Base-by-base conservation (phyloP, 2,113 vertebrate species). In the Sceloporus undulatus region DNA sequence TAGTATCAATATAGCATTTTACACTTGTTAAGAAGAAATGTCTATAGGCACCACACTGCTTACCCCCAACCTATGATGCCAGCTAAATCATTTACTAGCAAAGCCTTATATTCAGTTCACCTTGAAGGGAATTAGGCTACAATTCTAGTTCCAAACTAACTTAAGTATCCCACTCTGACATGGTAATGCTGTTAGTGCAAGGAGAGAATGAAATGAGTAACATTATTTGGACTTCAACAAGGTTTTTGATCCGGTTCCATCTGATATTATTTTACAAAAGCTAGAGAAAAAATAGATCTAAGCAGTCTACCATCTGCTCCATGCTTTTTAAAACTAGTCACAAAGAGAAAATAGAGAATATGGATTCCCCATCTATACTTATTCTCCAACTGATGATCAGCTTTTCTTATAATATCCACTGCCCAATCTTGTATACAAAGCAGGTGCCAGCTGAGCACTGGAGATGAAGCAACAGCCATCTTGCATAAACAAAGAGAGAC, bases 281-380 rank as follows among this genome's bases (percentile, higher is more conserved):
- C 21, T 21, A 42, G 6, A 56, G 7, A 9, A 54, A 52, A 54
- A 84, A 65, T 65, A 66, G 27, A n/a, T 65, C 54, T 48, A 14
- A n/a, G 16, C 9, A 66, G 29, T 34, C 62, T 52, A 83, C 2
- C 18, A 48, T 78, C 9, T n/a, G 9, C 59, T 85, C 78, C 9
- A 66, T 85, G 76, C 77, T 71, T 80, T 71, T 81, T 87, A 34
- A 87, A 87, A 54, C 34, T 27, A 71, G 34, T 9, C 5, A 4
- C 74, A 85, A 14, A 59, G 65, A 66, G 13, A 68, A 81, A 74
- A 54, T 19, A 54, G 42, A 59, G 34, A 78, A 79, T 25, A 56
- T 54, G 29, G 48, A 74, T 79, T 87, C 66, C 73, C 40, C 56
- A 85, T 65, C 25, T 38, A 86, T 38, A 14, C 29, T 27, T 54